Percentiles rank a stretch among this genome's conserved stretches.
These are phyloP conservation scores for Euplagia quadripunctaria DNA, from an alignment of 2,888 invertebrate genomes.

Conservation along the genomic window DNA sequence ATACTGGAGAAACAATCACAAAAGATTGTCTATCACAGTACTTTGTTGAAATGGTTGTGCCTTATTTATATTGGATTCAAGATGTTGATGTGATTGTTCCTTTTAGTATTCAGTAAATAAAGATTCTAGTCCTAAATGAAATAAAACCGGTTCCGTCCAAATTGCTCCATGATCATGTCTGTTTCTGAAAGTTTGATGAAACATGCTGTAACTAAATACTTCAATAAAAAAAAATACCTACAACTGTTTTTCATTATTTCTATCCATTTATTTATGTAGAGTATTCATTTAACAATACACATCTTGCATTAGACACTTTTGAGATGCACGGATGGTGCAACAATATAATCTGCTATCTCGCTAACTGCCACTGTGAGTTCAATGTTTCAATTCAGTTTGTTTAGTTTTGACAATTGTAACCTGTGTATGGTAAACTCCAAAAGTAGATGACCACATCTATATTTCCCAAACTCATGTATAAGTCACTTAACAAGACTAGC, in stretches of 20 bases:
- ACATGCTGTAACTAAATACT: conserved; percentile 53
- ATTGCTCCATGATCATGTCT: conserved; percentile 73
- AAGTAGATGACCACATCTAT: too few relatives aligned
- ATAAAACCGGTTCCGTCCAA: conserved; percentile 84
- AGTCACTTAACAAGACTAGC: too few relatives aligned
- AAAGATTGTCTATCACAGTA: conserved; percentile 20
- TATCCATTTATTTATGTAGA: background rate
- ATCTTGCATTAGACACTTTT: too few relatives aligned
- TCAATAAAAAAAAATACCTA: conserved; percentile 48
- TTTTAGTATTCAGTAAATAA: conserved; percentile 68
- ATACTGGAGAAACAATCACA: background rate
- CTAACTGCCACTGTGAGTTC: too few relatives aligned
- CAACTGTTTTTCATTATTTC: conserved; percentile 19
- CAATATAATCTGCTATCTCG: too few relatives aligned
- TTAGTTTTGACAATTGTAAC: too few relatives aligned
- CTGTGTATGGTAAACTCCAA: too few relatives aligned
- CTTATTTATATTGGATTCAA: conserved; percentile 72
- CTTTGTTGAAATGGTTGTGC: conserved; percentile 75
- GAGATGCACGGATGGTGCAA: too few relatives aligned
- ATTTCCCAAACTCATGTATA: too few relatives aligned
- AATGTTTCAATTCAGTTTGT: too few relatives aligned
- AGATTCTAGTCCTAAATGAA: conserved; percentile 79
- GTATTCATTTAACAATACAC: too few relatives aligned
- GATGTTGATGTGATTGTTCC: conserved; percentile 70
- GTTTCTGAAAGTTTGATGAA: conserved; percentile 58